phyloP scores from a whole-genome alignment of 2,113 vertebrate species.

The Natator depressus region DNA sequence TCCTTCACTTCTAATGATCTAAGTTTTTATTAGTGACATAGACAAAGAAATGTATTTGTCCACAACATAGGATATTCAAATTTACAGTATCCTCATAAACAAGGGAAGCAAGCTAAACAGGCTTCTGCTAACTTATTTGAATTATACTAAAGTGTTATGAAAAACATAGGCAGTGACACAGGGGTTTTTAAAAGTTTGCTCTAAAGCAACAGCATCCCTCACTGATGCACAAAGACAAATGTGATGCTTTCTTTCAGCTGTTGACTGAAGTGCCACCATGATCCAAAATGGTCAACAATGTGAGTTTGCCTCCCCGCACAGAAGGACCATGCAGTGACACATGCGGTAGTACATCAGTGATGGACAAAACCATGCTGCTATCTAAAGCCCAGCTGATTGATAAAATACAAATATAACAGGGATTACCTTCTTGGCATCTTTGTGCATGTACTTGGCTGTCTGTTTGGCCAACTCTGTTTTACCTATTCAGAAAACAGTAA shows the following conservation, averaged over 20 bases:
- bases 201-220: background rate
- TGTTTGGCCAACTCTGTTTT: constrained; percentile 98
- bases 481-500: constrained; percentile 76
- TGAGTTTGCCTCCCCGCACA: background rate
- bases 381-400: accelerated
- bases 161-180: background rate
- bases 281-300: background rate
- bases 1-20: background rate
- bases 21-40: background rate
- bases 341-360: background rate
- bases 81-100: background rate
- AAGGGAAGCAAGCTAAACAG: background rate
- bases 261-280: accelerated
- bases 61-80: background rate
- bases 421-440: constrained; percentile 93
- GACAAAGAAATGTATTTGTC: background rate
- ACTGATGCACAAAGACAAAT: too few species aligned
- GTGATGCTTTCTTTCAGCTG: accelerated
- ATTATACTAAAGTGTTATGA: background rate
- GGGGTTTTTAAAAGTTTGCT: background rate
- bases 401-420: accelerated
- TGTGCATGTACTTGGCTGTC: constrained; percentile 96
- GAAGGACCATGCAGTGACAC: background rate
- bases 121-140: accelerated
- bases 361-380: accelerated